Base-by-base conservation (phyloP, 35 echinoderm and acorn worm species). In the Ophiothrix spiculata region DNA sequence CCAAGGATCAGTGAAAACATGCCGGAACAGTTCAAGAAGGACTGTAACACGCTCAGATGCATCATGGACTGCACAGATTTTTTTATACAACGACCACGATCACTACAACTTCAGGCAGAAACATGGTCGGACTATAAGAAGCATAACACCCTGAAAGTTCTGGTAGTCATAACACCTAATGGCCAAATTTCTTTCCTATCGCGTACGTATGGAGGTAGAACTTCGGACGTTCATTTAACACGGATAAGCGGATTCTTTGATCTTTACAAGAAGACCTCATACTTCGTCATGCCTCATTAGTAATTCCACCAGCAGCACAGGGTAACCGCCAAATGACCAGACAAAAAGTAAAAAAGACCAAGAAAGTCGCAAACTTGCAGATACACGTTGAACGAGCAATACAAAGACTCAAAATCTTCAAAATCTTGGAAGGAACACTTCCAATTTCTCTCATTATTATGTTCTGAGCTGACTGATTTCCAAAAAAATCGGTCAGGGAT, bases 111-210 rank as follows among this genome's bases (percentile, higher is more conserved):
- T 2, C 87, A 90, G 39, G 88, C 91, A 19, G 1, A 32, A 2
- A 93, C 91, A 31, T 93, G 91, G 91, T 89, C 91, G 8, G 86
- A 93, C 69, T 93, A 93, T 32, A 90, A 93, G 36, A 29, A 80
- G 12, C 86, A 89, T 56, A 88, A 93, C 39, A 93, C 91, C 17
- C 8, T 85, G 3, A 93, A 93, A 76, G 13, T 85, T 32, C 39
- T 86, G 1, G 87, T 93, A 33, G 81, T 4, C 34, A 85, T 89
- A 29, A 37, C 86, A 1, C 81, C 87, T 60, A 93, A 79, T 69
- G 91, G 86, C 31, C 12, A 31, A 21, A 85, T 93, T 33, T 84
- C 45, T 23, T 93, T 93, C 39, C 8, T 85, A 31, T 93, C 82
- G 29, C 31, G 85, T 11, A 81, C 81, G 23, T 93, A 39, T 39